These are phyloP conservation scores for Cotesia congregata DNA, from an alignment of 2,888 invertebrate species.

Conservation along the genomic window DNA sequence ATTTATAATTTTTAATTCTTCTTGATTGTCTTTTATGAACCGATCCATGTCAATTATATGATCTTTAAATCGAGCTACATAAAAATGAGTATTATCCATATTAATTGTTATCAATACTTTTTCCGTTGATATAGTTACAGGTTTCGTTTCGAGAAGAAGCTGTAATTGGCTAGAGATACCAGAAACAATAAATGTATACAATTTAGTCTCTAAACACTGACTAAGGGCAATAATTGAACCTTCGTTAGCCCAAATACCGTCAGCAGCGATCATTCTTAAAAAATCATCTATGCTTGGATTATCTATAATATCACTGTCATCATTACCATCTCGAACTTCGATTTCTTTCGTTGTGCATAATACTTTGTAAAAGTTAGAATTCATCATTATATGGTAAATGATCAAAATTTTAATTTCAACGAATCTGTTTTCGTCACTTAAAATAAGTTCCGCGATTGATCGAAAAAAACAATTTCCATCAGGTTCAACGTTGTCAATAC, in stretches of 20 bases:
- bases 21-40: neutral
- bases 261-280: neutral
- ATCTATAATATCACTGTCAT: neutral
- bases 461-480: slow-evolving; percentile 3
- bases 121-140: neutral
- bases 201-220: neutral
- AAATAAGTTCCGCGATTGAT: neutral
- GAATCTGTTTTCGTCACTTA: neutral
- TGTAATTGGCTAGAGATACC: neutral
- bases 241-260: neutral
- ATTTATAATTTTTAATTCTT: neutral
- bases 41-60: neutral
- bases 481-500: neutral
- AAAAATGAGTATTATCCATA: neutral
- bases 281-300: neutral
- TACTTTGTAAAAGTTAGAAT: neutral
- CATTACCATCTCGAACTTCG: neutral
- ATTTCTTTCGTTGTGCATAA: neutral
- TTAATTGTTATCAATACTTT: neutral
- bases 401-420: neutral
- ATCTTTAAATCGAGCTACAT: neutral
- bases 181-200: neutral
- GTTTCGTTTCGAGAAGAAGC: neutral
- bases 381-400: neutral
- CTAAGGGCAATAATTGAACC: neutral